Percentiles rank a stretch among this genome's conserved stretches.
phyloP scores from a whole-genome alignment of 2,113 vertebrate species.

The Sprattus sprattus region DNA sequence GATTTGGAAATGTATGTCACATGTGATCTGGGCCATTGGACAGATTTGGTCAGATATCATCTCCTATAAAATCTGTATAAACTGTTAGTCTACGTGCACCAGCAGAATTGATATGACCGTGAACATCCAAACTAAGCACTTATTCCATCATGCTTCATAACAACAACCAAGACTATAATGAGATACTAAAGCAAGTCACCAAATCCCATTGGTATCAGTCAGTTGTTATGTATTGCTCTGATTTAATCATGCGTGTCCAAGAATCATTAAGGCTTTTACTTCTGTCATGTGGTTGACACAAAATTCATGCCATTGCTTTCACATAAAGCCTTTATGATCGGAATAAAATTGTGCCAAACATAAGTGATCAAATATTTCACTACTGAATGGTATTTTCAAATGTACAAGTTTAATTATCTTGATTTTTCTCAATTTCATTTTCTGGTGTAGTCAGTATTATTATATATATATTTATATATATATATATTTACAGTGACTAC shows the following conservation, averaged over 20 bases:
- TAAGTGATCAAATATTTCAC: constrained; percentile 1
- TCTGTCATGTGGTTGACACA: background rate
- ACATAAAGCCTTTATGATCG: background rate
- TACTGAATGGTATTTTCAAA: background rate
- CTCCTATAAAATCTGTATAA: constrained; percentile 39
- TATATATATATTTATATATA: too few relatives aligned
- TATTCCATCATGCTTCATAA: background rate
- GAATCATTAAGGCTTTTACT: background rate
- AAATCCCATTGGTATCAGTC: background rate
- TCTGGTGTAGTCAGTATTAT: background rate
- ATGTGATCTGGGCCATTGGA: background rate
- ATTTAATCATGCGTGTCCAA: background rate
- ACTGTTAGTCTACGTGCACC: constrained; percentile 13
- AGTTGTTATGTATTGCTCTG: background rate
- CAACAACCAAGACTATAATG: background rate
- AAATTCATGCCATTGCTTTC: background rate
- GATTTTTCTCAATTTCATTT: background rate
- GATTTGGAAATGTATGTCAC: background rate
- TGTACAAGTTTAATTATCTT: background rate
- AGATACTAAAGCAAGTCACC: background rate
- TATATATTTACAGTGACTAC: background rate
- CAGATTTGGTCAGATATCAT: background rate
- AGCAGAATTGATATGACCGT: background rate
- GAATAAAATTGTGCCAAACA: background rate
- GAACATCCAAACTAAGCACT: background rate